Conservation (phyloP, 2,113 vertebrate species). For the Gambusia holbrooki region DNA sequence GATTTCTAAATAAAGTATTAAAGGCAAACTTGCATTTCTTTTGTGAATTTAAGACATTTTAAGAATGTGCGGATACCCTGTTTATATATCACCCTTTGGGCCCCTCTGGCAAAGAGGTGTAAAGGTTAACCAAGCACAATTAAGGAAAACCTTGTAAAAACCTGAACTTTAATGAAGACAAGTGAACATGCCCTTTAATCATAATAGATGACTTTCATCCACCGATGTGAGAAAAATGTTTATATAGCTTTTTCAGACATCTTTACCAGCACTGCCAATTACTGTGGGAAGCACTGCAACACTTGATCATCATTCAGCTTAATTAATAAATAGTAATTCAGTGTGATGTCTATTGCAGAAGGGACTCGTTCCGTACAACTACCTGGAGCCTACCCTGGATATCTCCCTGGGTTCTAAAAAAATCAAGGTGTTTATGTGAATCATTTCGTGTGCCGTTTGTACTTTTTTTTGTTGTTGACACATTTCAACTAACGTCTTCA, state of each 20-base stretch:
- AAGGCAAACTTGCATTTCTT: too few relatives aligned
- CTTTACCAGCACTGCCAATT: neutral
- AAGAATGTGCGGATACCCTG: too few relatives aligned
- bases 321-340: neutral
- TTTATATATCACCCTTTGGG: neutral
- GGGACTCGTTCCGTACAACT: constrained; percentile 95
- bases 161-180: too few relatives aligned
- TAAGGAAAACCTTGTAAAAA: too few relatives aligned
- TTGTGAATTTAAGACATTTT: too few relatives aligned
- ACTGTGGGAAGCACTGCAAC: neutral
- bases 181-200: too few relatives aligned
- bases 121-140: neutral
- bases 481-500: neutral
- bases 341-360: constrained; percentile 75
- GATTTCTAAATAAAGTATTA: too few relatives aligned
- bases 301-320: neutral
- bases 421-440: constrained; percentile 74
- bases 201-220: too few relatives aligned
- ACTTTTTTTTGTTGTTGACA: neutral
- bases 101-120: neutral
- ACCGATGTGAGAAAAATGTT: too few relatives aligned
- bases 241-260: too few relatives aligned
- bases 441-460: neutral
- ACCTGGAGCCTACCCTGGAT: constrained; percentile 84
- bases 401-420: constrained; percentile 82